Conservation (phyloP, 92 coral and sea anemone genomes). For the Umimayanthus chanpuru region DNA sequence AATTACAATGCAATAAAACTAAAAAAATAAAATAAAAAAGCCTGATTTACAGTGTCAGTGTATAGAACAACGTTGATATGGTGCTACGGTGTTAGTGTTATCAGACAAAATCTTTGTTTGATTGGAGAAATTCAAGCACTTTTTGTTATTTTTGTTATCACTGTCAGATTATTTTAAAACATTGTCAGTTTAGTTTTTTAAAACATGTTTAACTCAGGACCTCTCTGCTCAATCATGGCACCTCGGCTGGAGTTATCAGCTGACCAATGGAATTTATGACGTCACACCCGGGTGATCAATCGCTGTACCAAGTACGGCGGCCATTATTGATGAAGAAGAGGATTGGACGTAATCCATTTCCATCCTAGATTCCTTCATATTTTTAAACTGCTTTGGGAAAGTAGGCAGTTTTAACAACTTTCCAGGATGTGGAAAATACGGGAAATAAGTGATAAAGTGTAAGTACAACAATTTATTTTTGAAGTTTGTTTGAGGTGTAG, state of each 20-base stretch:
- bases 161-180: too few species aligned
- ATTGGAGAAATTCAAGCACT: too few species aligned
- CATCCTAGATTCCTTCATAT: constrained; percentile 58
- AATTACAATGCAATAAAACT: too few species aligned
- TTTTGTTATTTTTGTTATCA: too few species aligned
- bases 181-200: too few species aligned
- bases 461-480: constrained; percentile 54
- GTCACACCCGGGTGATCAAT: constrained; percentile 58
- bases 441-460: constrained; percentile 96
- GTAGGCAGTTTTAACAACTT: constrained; percentile 11
- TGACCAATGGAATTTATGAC: constrained; percentile 72
- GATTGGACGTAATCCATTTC: constrained; percentile 59
- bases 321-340: constrained; percentile 61
- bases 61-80: too few species aligned
- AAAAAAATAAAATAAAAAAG: too few species aligned
- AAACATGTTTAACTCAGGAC: too few species aligned
- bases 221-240: too few species aligned
- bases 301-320: constrained; percentile 57
- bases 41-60: too few species aligned
- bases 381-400: neutral
- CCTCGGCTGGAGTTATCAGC: constrained; percentile 26
- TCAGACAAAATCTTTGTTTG: too few species aligned
- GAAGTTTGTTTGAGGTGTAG: constrained; percentile 25
- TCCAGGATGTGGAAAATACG: constrained; percentile 96
- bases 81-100: too few species aligned